phyloP scores from a whole-genome alignment of 2,888 invertebrate species.

The Anthoptus insignis region DNA sequence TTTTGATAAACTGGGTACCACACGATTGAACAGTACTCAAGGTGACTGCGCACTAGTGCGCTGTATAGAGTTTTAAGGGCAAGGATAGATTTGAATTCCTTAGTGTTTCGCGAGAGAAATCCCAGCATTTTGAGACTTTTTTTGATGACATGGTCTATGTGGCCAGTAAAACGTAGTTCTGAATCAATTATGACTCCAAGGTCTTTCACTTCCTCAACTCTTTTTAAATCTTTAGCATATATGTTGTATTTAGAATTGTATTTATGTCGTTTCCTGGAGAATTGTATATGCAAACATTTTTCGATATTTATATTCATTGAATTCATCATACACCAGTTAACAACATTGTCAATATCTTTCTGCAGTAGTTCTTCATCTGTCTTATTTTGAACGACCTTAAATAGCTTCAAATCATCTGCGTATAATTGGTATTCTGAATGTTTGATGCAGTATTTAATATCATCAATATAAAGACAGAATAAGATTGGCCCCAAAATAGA shows the following conservation, averaged over 20 bases:
- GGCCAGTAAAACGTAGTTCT: neutral
- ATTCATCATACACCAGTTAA: neutral
- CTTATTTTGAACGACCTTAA: neutral
- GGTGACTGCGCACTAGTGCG: neutral
- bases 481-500: conserved; percentile 25
- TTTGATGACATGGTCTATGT: neutral
- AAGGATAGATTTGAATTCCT: neutral
- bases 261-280: conserved; percentile 4
- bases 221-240: neutral
- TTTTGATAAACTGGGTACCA: conserved; percentile 9
- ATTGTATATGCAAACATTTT: conserved; percentile 13
- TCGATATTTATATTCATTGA: neutral
- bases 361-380: neutral
- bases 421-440: conserved; percentile 15
- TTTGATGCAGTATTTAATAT: conserved; percentile 7
- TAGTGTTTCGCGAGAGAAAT: conserved; percentile 2
- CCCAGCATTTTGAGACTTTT: conserved; percentile 15
- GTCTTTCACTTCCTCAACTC: conserved; percentile 9
- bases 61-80: conserved; percentile 7
- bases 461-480: conserved; percentile 3
- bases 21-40: neutral
- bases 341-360: conserved; percentile 7
- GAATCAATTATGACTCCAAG: conserved; percentile 1
- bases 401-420: conserved; percentile 10
- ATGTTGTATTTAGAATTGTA: neutral